Conservation (phyloP, 2,797 vertebrate genomes). For the Crocodylus rhombifer region DNA sequence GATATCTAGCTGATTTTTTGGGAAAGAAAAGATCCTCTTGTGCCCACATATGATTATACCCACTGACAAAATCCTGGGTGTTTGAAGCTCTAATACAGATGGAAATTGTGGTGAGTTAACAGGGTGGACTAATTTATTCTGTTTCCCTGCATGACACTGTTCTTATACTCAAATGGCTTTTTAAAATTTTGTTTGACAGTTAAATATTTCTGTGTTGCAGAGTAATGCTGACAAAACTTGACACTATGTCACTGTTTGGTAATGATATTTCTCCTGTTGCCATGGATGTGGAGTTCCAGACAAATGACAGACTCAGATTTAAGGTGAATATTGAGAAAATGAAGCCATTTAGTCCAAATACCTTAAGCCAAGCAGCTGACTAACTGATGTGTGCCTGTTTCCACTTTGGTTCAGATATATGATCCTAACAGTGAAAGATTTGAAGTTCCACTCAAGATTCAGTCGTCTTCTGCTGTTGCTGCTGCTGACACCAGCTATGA, state of each 20-base stretch:
- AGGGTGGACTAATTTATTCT: background rate
- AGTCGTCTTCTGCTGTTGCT: background rate
- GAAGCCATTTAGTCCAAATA: background rate
- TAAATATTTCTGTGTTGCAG: background rate
- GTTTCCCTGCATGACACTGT: background rate
- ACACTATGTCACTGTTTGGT: constrained; percentile 22
- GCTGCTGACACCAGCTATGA: constrained; percentile 29
- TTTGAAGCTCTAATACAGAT: background rate
- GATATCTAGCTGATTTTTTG: background rate
- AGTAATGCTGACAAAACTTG: constrained; percentile 40
- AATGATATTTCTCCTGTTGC: constrained; percentile 23
- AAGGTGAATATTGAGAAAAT: background rate
- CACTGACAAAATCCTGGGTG: accelerated
- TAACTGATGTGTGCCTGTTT: background rate
- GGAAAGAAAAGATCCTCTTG: background rate
- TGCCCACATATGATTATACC: background rate
- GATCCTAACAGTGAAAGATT: constrained; percentile 57
- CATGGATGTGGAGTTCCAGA: constrained; percentile 70
- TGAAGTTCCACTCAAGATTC: constrained; percentile 60
- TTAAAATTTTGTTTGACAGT: background rate
- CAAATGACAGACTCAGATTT: constrained; percentile 56
- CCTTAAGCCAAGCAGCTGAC: accelerated
- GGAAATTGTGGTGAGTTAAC: background rate
- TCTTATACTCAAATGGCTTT: background rate
- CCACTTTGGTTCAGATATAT: constrained; percentile 41